A percentile compares a stretch with the other conserved stretches of the same genome.
Conservation (phyloP, 2,888 invertebrate species). For the Melieria omissa region DNA sequence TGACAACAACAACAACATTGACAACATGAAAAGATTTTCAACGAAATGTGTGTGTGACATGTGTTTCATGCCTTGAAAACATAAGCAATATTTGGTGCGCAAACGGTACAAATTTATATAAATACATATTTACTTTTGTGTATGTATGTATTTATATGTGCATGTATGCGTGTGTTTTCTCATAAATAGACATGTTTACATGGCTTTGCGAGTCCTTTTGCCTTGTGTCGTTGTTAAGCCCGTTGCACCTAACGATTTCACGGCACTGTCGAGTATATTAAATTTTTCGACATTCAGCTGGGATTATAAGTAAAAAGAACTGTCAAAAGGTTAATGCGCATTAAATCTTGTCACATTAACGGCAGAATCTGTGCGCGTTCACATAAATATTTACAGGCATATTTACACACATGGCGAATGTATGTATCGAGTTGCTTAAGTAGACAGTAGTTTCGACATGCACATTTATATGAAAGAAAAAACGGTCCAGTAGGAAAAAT, state of each 20-base stretch:
- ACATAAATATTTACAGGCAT: neutral
- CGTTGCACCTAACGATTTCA: too few species aligned
- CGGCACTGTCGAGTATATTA: neutral
- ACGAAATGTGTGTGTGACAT: too few species aligned
- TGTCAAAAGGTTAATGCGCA: constrained; percentile 25
- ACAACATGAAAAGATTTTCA: neutral
- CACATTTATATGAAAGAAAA: too few species aligned
- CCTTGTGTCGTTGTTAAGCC: too few species aligned
- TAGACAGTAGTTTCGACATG: too few species aligned
- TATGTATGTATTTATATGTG: constrained; percentile 9
- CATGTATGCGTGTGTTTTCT: neutral
- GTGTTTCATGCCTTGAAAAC: too few species aligned
- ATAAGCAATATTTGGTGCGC: neutral
- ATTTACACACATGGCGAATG: too few species aligned
- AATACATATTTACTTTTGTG: neutral
- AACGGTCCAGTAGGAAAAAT: too few species aligned
- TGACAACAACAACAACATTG: neutral
- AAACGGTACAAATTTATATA: constrained; percentile 3
- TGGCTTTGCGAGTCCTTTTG: too few species aligned
- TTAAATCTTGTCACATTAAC: constrained; percentile 23
- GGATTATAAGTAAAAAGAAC: constrained; percentile 20
- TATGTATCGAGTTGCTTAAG: too few species aligned
- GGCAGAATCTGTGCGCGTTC: neutral
- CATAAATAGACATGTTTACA: neutral
- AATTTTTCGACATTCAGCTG: constrained; percentile 3